phyloP scores from a whole-genome alignment of 1,140 invertebrate species.

The Halictus rubicundus region DNA sequence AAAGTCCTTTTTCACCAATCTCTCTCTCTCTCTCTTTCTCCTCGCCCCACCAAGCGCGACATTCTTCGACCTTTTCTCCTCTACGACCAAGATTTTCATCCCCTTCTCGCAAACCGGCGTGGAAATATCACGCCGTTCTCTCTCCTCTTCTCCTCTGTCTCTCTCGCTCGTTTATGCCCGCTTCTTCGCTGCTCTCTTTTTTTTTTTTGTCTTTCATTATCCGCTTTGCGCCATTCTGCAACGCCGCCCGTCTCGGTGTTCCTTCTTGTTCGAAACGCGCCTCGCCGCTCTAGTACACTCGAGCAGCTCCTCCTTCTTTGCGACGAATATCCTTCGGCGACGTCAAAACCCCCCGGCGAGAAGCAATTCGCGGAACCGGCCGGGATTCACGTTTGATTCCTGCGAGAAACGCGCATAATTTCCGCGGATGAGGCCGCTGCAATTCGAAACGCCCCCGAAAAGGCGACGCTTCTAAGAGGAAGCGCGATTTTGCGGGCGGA shows the following conservation, averaged over 20 bases:
- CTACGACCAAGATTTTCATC: not conserved
- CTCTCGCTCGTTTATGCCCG: too few relatives aligned
- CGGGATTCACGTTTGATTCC: conserved; percentile 38
- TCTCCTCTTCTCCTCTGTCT: not conserved
- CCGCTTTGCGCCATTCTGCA: conserved; percentile 20
- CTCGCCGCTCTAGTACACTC: conserved; percentile 1
- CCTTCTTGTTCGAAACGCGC: not conserved
- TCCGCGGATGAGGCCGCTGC: not conserved
- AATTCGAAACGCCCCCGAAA: too few relatives aligned
- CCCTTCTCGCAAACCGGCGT: not conserved
- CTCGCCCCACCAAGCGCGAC: not conserved
- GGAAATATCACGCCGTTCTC: conserved; percentile 57
- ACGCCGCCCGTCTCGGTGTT: not conserved
- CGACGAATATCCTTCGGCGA: conserved; percentile 23
- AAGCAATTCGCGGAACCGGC: conserved; percentile 21
- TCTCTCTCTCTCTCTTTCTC: conserved; percentile 10
- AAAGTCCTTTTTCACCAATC: conserved; percentile 59
- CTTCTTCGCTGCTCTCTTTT: not conserved
- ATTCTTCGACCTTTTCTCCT: not conserved
- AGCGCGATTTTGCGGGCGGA: too few relatives aligned
- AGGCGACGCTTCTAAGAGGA: too few relatives aligned
- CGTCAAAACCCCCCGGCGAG: not conserved
- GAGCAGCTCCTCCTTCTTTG: not conserved
- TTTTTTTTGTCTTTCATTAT: conserved; percentile 24
- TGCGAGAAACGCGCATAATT: not conserved